A percentile compares a stretch with the other conserved stretches of the same genome.
Evolutionary conservation across 2,797 vertebrate genomes (phyloP).

Genomic region (Tokudaia muenninki): DNA sequence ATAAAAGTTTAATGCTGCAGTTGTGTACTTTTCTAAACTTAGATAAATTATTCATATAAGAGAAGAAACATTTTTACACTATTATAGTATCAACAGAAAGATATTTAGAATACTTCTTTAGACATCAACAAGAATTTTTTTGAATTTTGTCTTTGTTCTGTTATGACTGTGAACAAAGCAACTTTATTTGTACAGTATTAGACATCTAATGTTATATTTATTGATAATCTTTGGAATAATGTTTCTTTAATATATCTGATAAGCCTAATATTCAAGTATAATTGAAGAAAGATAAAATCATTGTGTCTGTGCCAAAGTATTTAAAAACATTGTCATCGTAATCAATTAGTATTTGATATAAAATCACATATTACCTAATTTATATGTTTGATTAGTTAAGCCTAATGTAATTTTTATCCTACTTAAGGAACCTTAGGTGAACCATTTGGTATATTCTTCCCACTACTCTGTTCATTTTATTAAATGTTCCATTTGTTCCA

Average conservation of each 20-base stretch:
- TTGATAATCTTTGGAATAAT: not conserved
- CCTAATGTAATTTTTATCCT: not conserved
- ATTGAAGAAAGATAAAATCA: slow-evolving; percentile 37
- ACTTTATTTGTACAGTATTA: not conserved
- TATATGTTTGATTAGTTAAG: not conserved
- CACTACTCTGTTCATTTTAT: not conserved
- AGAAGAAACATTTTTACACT: not conserved
- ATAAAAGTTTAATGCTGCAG: not conserved
- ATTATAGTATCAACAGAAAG: not conserved
- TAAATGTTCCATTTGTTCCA: not conserved
- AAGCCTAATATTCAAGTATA: not conserved
- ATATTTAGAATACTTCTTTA: not conserved
- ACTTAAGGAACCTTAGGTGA: not conserved
- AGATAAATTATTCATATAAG: not conserved
- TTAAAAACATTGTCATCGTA: not conserved
- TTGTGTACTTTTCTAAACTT: not conserved
- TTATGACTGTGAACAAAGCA: not conserved
- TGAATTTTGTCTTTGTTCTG: not conserved
- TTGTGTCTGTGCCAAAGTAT: not conserved
- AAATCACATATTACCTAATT: not conserved
- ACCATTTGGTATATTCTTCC: not conserved
- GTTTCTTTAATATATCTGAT: not conserved
- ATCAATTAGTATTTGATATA: not conserved
- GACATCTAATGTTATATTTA: not conserved
- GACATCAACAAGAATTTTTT: not conserved